phyloP scores from a whole-genome alignment of 35 echinoderm and acorn worm genomes.

The Ophioderma brevispina region DNA sequence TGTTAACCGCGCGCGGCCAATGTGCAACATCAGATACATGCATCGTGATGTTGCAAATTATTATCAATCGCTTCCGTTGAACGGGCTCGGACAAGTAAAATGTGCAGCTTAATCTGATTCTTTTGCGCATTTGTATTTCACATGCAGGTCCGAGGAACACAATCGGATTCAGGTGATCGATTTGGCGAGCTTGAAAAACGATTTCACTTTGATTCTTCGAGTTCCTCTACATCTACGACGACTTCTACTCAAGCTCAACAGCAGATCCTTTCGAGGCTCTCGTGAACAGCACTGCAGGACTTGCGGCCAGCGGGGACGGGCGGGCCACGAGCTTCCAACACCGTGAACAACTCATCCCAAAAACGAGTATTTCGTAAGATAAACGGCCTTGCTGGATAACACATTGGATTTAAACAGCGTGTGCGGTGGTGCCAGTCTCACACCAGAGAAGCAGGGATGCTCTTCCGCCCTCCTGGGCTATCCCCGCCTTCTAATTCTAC shows the following conservation, averaged over 20 bases:
- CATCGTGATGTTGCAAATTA: not conserved
- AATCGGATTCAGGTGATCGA: not conserved
- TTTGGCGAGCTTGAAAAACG: not conserved
- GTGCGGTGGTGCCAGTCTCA: constrained; percentile 2
- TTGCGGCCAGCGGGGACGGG: not conserved
- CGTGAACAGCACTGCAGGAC: not conserved
- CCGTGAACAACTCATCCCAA: not conserved
- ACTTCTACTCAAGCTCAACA: not conserved
- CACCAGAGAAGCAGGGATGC: constrained; percentile 1
- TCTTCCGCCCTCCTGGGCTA: not conserved
- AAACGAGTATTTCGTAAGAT: constrained; percentile 71
- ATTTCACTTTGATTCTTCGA: not conserved
- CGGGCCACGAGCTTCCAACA: not conserved
- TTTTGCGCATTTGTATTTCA: not conserved
- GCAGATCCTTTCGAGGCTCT: not conserved
- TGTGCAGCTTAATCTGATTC: too few relatives aligned
- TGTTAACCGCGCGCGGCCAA: not conserved
- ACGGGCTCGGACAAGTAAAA: too few relatives aligned
- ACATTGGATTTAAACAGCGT: constrained; percentile 55
- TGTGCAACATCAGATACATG: not conserved
- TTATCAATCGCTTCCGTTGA: not conserved
- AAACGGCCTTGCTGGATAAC: constrained; percentile 62
- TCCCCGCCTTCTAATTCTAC: not conserved
- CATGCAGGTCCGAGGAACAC: not conserved
- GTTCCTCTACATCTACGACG: not conserved